Evolutionary conservation across 2,113 vertebrate genomes (phyloP).

Genomic region (Callorhinus ursinus): DNA sequence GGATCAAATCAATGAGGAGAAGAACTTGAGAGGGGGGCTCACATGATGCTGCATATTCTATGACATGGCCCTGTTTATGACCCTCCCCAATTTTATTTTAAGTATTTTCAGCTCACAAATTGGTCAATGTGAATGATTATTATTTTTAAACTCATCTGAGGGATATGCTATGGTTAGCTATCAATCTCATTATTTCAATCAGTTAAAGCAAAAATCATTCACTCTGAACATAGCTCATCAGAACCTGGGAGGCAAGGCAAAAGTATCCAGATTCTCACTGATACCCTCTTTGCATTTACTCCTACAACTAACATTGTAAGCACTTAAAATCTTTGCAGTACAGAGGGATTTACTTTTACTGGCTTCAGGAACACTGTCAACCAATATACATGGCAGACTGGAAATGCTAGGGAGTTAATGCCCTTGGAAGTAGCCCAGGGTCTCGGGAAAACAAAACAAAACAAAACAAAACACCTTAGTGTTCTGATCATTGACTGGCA

Average conservation of each 20-base stretch:
- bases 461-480: not conserved
- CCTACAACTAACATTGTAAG: not conserved
- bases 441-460: not conserved
- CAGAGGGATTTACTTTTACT: not conserved
- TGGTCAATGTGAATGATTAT: not conserved
- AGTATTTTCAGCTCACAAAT: not conserved
- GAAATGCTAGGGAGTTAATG: not conserved
- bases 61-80: not conserved
- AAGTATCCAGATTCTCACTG: not conserved
- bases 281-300: not conserved
- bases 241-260: not conserved
- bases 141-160: not conserved
- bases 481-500: not conserved
- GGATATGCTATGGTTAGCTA: not conserved
- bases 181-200: not conserved
- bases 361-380: not conserved
- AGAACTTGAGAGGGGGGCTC: not conserved
- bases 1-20: not conserved
- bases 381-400: not conserved
- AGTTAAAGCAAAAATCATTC: not conserved
- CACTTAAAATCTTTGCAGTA: not conserved
- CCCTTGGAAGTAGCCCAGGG: not conserved
- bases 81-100: not conserved
- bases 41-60: not conserved
- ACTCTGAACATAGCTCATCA: not conserved